A percentile compares a stretch with the other conserved stretches of the same genome.
Conservation (phyloP, 2,888 invertebrate species). For the Nomada fucata region DNA sequence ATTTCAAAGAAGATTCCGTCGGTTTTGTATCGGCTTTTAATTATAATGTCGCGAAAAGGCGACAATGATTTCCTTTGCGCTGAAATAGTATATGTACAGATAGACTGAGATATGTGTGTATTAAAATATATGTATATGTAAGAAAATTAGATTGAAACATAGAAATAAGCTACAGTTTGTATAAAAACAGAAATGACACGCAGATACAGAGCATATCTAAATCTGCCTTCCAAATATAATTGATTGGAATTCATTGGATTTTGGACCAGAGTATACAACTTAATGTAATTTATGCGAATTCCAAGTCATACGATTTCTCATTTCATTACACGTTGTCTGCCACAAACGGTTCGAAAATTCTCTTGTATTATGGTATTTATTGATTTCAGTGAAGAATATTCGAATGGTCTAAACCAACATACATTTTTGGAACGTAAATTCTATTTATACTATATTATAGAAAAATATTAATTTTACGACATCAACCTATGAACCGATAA, state of each 20-base stretch:
- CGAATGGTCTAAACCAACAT: constrained; percentile 39
- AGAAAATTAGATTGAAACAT: constrained; percentile 54
- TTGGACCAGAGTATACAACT: constrained; percentile 66
- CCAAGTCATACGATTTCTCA: constrained; percentile 15
- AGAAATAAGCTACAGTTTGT: constrained; percentile 68
- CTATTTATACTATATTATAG: constrained; percentile 27
- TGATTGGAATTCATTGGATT: constrained; percentile 55
- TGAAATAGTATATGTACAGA: constrained; percentile 75
- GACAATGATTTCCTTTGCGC: constrained; percentile 57
- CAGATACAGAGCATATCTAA: constrained; percentile 69
- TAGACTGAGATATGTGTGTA: constrained; percentile 77
- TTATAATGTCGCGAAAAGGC: constrained; percentile 50
- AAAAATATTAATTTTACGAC: constrained; percentile 29
- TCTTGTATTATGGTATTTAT: not conserved
- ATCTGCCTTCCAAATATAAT: constrained; percentile 65
- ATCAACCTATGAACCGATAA: constrained; percentile 12
- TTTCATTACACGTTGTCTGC: constrained; percentile 9
- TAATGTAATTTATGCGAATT: constrained; percentile 29
- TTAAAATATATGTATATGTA: constrained; percentile 63
- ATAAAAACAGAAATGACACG: constrained; percentile 68
- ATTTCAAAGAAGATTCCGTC: constrained; percentile 58
- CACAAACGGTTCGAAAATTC: not conserved
- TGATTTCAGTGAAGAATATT: constrained; percentile 4
- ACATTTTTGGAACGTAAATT: constrained; percentile 18
- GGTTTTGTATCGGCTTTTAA: constrained; percentile 67